These are phyloP conservation scores for Chironomus striatipennis DNA, from an alignment of 1,140 invertebrate species.

Conservation along the genomic window DNA sequence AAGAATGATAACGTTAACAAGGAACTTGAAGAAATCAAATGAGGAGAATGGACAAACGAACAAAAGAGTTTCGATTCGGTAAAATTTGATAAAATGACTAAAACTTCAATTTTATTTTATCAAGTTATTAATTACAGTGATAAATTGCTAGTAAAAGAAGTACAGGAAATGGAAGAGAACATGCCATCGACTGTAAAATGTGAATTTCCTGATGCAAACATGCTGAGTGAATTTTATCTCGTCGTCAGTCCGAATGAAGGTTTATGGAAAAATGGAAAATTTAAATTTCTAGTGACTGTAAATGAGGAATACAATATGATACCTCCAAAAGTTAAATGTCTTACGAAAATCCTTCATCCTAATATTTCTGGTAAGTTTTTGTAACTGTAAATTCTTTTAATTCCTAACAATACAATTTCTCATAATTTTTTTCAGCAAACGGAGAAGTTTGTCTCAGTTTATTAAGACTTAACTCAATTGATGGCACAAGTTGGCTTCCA, in stretches of 20 bases:
- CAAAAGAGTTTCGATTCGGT: slow-evolving; percentile 27
- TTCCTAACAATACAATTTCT: slow-evolving; percentile 48
- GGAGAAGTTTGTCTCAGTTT: slow-evolving; percentile 93
- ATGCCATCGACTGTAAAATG: slow-evolving; percentile 72
- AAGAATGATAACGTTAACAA: slow-evolving; percentile 69
- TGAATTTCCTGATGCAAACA: slow-evolving; percentile 71
- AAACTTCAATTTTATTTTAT: slow-evolving; percentile 39
- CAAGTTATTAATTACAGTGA: slow-evolving; percentile 70
- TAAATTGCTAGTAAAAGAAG: slow-evolving; percentile 76
- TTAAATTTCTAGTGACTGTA: slow-evolving; percentile 76
- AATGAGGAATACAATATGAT: slow-evolving; percentile 93
- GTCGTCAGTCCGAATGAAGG: slow-evolving; percentile 79
- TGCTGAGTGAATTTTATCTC: slow-evolving; percentile 71
- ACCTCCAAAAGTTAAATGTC: slow-evolving; percentile 87
- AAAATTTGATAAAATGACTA: slow-evolving; percentile 37
- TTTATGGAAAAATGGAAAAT: slow-evolving; percentile 78
- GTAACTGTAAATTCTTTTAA: background rate
- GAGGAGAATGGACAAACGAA: slow-evolving; percentile 33
- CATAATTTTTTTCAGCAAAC: slow-evolving; percentile 75
- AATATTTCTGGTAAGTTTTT: slow-evolving; percentile 1
- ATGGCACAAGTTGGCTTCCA: slow-evolving; percentile 91
- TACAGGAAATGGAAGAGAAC: slow-evolving; percentile 84
- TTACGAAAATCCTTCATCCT: slow-evolving; percentile 75
- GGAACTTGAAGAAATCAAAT: slow-evolving; percentile 63
- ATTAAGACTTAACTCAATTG: slow-evolving; percentile 82